Percentiles rank a stretch among this genome's conserved stretches.
These are phyloP conservation scores for Idaea biselata DNA, from an alignment of 2,888 invertebrate genomes.

Conservation along the genomic window DNA sequence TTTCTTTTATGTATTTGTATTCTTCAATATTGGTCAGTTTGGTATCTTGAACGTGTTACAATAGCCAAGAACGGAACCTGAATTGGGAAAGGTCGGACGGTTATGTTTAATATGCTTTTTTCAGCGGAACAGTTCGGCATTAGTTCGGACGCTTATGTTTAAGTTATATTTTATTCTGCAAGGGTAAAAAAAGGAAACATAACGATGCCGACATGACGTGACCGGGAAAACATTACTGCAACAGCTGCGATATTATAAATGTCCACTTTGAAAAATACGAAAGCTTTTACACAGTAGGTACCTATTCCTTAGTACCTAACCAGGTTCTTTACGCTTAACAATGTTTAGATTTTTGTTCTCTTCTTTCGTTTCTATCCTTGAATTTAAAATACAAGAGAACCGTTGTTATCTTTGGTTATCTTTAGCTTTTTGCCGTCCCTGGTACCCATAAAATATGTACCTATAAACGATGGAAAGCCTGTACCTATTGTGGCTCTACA, in stretches of 20 bases:
- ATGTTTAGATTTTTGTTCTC: neutral
- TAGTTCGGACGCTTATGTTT: too few relatives aligned
- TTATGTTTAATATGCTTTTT: neutral
- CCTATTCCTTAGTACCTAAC: neutral
- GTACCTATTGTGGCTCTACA: neutral
- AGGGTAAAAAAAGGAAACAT: neutral
- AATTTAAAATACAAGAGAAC: neutral
- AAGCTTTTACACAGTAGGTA: neutral
- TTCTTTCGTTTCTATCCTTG: neutral
- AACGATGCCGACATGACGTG: neutral
- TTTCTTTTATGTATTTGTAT: neutral
- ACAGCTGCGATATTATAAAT: neutral
- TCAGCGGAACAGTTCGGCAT: too few relatives aligned
- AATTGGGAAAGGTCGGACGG: neutral
- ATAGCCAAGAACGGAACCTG: neutral
- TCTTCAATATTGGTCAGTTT: neutral
- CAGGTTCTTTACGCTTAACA: neutral
- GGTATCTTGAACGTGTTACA: neutral
- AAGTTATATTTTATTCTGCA: neutral
- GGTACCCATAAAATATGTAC: neutral
- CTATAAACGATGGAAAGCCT: neutral
- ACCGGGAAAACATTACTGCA: neutral
- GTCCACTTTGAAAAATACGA: neutral
- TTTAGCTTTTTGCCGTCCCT: neutral
- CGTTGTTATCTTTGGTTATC: neutral